These are phyloP conservation scores for Lasioglossum pauxillum DNA, from an alignment of 2,888 invertebrate species.

Conservation along the genomic window DNA sequence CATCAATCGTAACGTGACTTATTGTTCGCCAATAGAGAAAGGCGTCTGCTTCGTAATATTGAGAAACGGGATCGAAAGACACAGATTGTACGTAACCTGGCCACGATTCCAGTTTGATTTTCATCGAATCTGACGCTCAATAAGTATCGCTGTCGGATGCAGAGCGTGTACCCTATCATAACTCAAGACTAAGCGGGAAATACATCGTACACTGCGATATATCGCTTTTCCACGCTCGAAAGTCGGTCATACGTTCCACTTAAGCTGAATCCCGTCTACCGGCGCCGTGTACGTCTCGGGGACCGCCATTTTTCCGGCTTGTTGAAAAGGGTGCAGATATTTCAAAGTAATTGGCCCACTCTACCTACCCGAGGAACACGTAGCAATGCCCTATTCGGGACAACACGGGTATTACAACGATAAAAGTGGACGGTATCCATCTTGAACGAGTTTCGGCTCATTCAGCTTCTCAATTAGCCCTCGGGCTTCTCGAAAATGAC, in stretches of 20 bases:
- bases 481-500: neutral
- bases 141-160: neutral
- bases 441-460: neutral
- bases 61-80: neutral
- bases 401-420: neutral
- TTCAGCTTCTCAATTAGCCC: neutral
- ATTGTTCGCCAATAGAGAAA: neutral
- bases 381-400: neutral
- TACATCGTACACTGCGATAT: slow-evolving; percentile 38
- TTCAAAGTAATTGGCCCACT: slow-evolving; percentile 18
- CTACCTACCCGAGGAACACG: neutral
- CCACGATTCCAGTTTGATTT: neutral
- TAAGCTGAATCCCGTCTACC: slow-evolving; percentile 32
- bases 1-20: neutral
- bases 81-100: neutral
- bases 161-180: slow-evolving; percentile 4
- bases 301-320: slow-evolving; percentile 26
- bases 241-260: slow-evolving; percentile 40
- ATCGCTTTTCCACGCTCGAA: slow-evolving; percentile 42
- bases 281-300: neutral
- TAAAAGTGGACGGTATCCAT: neutral
- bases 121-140: neutral
- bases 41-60: neutral
- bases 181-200: slow-evolving; percentile 25
- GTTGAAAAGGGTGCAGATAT: slow-evolving; percentile 21